Percentiles rank a stretch among this genome's conserved stretches.
Conservation (phyloP, 2,888 invertebrate genomes). For the Limnephilus lunatus region DNA sequence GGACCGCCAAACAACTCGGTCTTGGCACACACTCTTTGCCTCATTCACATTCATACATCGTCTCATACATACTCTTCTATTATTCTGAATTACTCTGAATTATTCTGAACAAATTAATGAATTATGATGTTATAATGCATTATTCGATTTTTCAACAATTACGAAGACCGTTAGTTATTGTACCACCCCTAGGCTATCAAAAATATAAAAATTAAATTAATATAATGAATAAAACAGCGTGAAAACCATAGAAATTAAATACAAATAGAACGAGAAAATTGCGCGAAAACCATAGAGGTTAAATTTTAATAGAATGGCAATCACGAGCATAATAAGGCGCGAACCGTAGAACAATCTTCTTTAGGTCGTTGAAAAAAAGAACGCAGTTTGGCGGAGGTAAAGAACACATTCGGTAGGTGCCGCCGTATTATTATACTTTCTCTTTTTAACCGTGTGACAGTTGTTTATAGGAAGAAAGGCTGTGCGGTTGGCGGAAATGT, state of each 20-base stretch:
- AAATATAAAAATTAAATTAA: neutral
- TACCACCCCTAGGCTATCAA: neutral
- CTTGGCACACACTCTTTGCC: no score
- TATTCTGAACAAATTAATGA: no score
- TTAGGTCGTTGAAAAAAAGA: conserved; percentile 46
- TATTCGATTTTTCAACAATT: neutral
- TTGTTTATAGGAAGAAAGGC: neutral
- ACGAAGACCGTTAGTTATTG: neutral
- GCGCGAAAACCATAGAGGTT: neutral
- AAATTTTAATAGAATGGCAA: neutral
- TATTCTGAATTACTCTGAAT: no score
- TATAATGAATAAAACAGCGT: neutral
- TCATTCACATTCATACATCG: no score
- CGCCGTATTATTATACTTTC: conserved; percentile 28
- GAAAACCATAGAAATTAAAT: neutral
- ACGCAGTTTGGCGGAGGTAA: conserved; percentile 48
- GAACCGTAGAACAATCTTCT: conserved; percentile 34
- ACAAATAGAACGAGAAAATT: neutral
- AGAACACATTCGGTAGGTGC: conserved; percentile 52
- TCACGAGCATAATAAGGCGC: neutral
- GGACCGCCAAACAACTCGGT: no score
- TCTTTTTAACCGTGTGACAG: conserved; percentile 42
- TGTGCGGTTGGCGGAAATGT: conserved; percentile 7
- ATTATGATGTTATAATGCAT: neutral
- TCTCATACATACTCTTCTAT: no score